Evolutionary conservation across 2,113 vertebrate genomes (phyloP).

Genomic region (Gymnarchus niloticus): DNA sequence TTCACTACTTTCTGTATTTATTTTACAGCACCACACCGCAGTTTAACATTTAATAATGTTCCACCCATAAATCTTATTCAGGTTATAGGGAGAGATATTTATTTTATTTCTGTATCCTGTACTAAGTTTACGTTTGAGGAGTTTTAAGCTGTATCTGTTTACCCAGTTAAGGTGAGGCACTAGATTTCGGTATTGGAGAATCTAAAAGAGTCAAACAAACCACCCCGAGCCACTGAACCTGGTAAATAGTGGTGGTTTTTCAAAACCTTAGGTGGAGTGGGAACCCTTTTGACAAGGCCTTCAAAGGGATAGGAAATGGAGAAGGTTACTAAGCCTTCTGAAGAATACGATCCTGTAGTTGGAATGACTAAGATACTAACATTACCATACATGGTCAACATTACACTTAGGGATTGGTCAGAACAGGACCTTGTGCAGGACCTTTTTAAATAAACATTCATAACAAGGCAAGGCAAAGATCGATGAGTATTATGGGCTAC

Average conservation of each 20-base stretch:
- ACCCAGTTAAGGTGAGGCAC: slow-evolving; percentile 11
- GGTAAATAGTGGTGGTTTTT: slow-evolving; percentile 13
- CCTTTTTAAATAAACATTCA: neutral
- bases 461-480: neutral
- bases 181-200: neutral
- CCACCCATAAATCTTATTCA: neutral
- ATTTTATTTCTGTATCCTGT: slow-evolving; percentile 14
- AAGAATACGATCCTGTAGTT: neutral
- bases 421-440: slow-evolving; percentile 17
- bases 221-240: neutral
- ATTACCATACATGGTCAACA: slow-evolving; percentile 14
- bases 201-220: slow-evolving; percentile 3
- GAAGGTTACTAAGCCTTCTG: neutral
- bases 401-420: slow-evolving; percentile 15
- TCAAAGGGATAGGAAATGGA: slow-evolving; percentile 1
- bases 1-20: neutral
- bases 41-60: neutral
- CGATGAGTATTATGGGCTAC: neutral
- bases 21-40: neutral
- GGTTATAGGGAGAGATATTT: neutral
- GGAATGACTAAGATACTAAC: neutral
- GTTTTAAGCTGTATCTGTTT: neutral
- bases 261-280: neutral
- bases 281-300: neutral
- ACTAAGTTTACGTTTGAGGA: neutral